Evolutionary conservation across 2,797 vertebrate species (phyloP).

Genomic region (Hemitrygon akajei): DNA sequence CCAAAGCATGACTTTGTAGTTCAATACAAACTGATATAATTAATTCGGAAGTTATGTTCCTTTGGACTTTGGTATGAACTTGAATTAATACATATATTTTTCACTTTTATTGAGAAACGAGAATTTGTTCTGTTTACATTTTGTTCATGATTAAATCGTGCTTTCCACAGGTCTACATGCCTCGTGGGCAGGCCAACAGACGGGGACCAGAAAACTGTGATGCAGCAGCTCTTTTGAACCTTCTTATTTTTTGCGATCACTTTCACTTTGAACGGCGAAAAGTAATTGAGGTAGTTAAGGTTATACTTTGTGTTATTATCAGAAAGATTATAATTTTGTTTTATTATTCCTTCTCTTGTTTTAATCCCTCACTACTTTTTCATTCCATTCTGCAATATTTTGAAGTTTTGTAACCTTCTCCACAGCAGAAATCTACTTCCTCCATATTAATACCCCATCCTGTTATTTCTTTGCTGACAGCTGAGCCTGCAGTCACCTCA

Average conservation of each 20-base stretch:
- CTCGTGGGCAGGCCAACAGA: slow-evolving; percentile 56
- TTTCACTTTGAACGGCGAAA: slow-evolving; percentile 54
- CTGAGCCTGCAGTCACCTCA: too few species aligned
- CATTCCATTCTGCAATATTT: not conserved
- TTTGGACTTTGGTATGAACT: not conserved
- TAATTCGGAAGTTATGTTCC: not conserved
- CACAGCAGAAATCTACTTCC: not conserved
- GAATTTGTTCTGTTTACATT: not conserved
- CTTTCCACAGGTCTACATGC: slow-evolving; percentile 60
- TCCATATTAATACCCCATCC: not conserved
- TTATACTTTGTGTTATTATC: not conserved
- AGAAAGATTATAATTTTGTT: not conserved
- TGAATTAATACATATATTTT: not conserved
- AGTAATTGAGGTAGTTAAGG: slow-evolving; percentile 58
- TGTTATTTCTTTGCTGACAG: not conserved
- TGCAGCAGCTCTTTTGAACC: slow-evolving; percentile 63
- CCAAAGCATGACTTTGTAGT: too few species aligned
- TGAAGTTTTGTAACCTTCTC: not conserved
- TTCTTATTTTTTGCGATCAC: slow-evolving; percentile 60
- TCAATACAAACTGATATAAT: not conserved
- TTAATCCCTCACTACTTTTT: not conserved
- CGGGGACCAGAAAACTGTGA: slow-evolving; percentile 55
- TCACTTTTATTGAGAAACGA: not conserved
- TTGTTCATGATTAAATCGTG: not conserved
- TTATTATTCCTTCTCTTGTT: not conserved